Base-by-base conservation (phyloP, 2,797 vertebrate species). In the Macrochelys suwanniensis region DNA sequence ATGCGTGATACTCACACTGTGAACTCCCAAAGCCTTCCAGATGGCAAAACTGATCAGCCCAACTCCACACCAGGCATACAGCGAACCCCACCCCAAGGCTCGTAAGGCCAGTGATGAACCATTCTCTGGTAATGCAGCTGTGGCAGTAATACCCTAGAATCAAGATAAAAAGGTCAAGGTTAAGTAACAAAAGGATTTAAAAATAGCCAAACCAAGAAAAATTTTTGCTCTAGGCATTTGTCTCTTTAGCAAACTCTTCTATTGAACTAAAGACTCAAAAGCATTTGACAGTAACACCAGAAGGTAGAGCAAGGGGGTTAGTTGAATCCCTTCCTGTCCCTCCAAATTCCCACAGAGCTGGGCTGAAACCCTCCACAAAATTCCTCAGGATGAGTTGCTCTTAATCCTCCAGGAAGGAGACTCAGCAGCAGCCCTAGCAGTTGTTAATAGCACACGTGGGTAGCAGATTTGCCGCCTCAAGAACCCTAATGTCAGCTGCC, bases 31-130 rank as follows among this genome's bases (percentile, higher is more conserved):
- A 42, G 98, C 98, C 90, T 99, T 99, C 99, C 99, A 99, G 93
- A 98, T 97, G 0, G 98, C 94, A 88, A 99, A 98, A 92, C 98
- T 98, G 89, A 99, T 97, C 88, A 99, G 92, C 3, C 99, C 99
- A 31, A 99, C 99, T 9, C 99, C 99, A 1, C 99, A 98, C 98
- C 99, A 99, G 0, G 99, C 99, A 1, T 97, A 99, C 5, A 99
- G 98, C 0, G 99, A 99, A 5, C 99, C 99, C 99, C 99, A 99
- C 19, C 99, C 99, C 81, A 99, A 97, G 4, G 99, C 99, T 65
- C 99, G 95, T 85, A 99, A 96, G 28, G 99, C 99, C 94, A 99
- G 98, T 0, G 98, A 99, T 0, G 99, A 98, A 0, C 99, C 99
- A 1, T 98, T 99, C 97, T 99, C 99, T 0, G 99, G 99, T 47